Percentiles rank a stretch among this genome's conserved stretches.
These are phyloP conservation scores for Antheraea assamensis DNA, from an alignment of 2,888 invertebrate genomes.

Conservation along the genomic window DNA sequence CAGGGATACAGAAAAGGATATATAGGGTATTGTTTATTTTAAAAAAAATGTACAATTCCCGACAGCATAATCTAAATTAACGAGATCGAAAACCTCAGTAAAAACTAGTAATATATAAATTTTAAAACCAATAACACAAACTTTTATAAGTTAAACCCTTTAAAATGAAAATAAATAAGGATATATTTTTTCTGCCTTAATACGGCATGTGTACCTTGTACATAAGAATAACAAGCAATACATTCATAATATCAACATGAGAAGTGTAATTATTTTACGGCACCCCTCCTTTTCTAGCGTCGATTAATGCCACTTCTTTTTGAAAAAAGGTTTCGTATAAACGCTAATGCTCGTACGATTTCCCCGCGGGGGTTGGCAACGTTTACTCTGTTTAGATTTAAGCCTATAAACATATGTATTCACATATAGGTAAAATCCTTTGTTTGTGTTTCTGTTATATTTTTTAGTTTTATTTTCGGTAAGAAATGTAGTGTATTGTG, in stretches of 20 bases:
- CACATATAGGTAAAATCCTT: not conserved
- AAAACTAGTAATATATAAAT: too few species aligned
- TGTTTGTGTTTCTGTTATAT: not conserved
- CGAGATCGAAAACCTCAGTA: too few species aligned
- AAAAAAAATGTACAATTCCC: too few species aligned
- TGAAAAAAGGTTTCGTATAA: conserved; percentile 9
- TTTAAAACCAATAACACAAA: too few species aligned
- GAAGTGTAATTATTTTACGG: conserved; percentile 1
- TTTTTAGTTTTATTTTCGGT: not conserved
- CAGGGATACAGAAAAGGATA: too few species aligned
- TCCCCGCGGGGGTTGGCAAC: conserved; percentile 4
- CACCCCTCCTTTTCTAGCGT: conserved; percentile 12
- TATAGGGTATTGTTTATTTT: too few species aligned
- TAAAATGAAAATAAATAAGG: too few species aligned
- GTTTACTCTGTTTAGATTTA: conserved; percentile 4
- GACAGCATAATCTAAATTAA: too few species aligned
- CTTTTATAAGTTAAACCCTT: too few species aligned
- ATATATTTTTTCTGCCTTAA: too few species aligned
- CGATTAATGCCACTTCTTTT: conserved; percentile 9
- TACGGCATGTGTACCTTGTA: too few species aligned
- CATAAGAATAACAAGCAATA: not conserved
- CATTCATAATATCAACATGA: not conserved
- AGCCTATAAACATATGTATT: not conserved
- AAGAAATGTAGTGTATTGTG: not conserved
- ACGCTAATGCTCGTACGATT: conserved; percentile 5